Conservation (phyloP, 1,140 invertebrate species). For the Brachionus plicatilis region DNA sequence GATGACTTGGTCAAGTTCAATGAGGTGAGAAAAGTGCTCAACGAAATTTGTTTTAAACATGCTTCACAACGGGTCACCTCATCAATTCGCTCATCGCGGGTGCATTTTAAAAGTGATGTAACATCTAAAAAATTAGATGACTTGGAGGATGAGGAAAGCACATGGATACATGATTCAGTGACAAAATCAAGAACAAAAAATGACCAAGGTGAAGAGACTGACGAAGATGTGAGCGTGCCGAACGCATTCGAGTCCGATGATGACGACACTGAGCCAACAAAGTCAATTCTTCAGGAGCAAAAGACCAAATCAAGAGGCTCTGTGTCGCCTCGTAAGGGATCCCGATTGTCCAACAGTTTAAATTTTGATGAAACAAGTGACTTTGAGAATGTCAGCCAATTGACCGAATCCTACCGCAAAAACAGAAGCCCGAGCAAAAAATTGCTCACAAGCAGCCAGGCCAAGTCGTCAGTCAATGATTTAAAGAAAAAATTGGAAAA, state of each 20-base stretch:
- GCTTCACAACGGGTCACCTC: background rate
- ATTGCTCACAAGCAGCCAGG: background rate
- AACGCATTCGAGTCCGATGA: conserved; percentile 9
- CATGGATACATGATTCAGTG: conserved; percentile 3
- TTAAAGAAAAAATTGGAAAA: background rate
- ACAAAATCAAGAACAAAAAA: background rate
- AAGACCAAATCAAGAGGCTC: background rate
- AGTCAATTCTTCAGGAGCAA: background rate
- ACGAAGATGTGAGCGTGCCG: conserved; percentile 11
- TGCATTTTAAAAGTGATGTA: background rate
- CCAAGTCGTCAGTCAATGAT: background rate
- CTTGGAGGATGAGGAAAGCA: background rate
- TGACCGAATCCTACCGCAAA: conserved; percentile 9
- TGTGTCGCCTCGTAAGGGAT: background rate
- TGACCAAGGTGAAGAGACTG: conserved; percentile 27
- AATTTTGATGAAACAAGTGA: conserved; percentile 21
- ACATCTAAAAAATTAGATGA: background rate
- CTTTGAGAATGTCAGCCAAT: conserved; percentile 2
- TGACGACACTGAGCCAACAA: conserved; percentile 33
- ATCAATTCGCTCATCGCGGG: conserved; percentile 5
- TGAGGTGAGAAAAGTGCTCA: conserved; percentile 1
- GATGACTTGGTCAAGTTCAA: conserved; percentile 26
- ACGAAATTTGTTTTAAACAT: background rate
- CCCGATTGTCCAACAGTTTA: background rate
- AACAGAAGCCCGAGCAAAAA: background rate